Evolutionary conservation across 2,797 vertebrate species (phyloP), one percentile per base, ranked within the genome.

Genomic region (Megaceryle alcyon): DNA sequence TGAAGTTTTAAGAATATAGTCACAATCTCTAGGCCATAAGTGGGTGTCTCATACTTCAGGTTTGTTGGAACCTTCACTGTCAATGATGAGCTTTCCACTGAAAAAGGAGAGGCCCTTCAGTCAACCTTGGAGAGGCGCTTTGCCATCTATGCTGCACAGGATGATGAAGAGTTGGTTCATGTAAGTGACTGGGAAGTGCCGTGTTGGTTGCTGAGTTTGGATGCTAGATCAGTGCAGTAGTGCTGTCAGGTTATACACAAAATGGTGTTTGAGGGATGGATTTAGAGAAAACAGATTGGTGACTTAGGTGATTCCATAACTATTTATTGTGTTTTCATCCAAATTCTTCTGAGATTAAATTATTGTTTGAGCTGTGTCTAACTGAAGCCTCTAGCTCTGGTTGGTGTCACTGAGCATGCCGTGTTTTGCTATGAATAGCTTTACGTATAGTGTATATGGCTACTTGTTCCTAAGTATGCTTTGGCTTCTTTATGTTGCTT

Each of bases 121-220:
- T 96, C 90, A 1, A 97, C 98, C 7, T 92, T 99, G 94, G 98
- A 98, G 96, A 98, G 97, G 63, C 98, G 99, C 33, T 98, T 99
- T 68, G 98, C 98, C 23, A 97, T 98, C 94, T 98, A 98, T 9
- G 98, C 99, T 17, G 98, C 97, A 4, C 98, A 95, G 78, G 97
- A 98, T 95, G 98, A 98, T n/a, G 98, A 99, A 88, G 99, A 99
- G 91, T 98, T 99, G 98, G 99, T 99, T 76, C 98, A 99, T 20
- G 99, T 99, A 94, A 97, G 99, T 98, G 59, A 11, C 33, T 63
- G 64, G 51, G 80, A 61, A 29, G 22, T 49, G 56, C 21, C 21
- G 80, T 59, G 41, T 12, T 60, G 31, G 63, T 57, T 53, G 39
- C 12, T 39, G 81, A 69, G 31, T 73, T 82, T 66, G 69, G 33